A percentile compares a stretch with the other conserved stretches of the same genome.
phyloP scores from a whole-genome alignment of 2,113 vertebrate genomes.

The Cynopterus brachyotis region DNA sequence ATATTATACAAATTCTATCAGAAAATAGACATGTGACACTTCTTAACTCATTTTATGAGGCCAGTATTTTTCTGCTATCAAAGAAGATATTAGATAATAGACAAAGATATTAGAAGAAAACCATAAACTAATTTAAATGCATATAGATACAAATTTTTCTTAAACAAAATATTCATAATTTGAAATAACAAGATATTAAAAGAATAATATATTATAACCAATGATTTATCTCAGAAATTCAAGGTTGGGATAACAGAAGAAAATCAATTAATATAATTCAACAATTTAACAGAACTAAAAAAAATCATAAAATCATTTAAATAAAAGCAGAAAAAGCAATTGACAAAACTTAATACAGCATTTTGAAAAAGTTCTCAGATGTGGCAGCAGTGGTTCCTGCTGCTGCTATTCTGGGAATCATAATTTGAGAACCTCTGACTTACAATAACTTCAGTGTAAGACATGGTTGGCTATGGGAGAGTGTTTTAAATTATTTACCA shows the following conservation, averaged over 20 bases:
- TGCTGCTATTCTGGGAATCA: neutral
- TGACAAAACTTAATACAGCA: neutral
- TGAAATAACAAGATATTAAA: neutral
- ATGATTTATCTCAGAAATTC: neutral
- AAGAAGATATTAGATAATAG: too few species aligned
- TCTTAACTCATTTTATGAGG: neutral
- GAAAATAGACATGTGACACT: neutral
- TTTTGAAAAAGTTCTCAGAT: neutral
- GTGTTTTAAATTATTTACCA: too few species aligned
- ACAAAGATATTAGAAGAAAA: neutral
- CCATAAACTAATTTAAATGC: neutral
- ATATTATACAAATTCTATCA: neutral
- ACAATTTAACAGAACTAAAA: neutral
- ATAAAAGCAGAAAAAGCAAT: neutral
- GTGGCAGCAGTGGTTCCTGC: neutral
- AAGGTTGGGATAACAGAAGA: neutral
- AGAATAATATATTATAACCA: neutral
- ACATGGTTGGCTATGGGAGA: neutral
- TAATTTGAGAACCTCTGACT: neutral
- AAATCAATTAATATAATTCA: neutral
- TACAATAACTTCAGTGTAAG: neutral
- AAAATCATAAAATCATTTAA: neutral
- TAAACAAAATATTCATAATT: neutral
- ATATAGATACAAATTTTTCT: neutral
- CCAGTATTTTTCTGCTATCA: neutral